These are phyloP conservation scores for Sphaerodactylus townsendi DNA, from an alignment of 2,113 vertebrate genomes.

Conservation along the genomic window DNA sequence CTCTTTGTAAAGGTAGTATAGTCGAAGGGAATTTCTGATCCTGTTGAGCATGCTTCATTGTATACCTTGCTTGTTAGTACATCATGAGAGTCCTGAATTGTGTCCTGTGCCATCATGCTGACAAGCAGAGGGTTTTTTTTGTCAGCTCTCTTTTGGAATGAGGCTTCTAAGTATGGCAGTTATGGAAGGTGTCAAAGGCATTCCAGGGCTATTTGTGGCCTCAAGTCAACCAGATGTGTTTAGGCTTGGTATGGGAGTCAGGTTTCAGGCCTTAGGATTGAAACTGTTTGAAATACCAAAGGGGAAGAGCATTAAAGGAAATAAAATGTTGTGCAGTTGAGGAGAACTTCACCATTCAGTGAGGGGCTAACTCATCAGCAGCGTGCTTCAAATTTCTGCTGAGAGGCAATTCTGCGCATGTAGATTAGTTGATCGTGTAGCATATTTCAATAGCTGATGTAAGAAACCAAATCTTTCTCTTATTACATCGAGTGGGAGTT, in stretches of 20 bases:
- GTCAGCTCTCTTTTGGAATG: conserved; percentile 91
- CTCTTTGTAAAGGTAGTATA: conserved; percentile 63
- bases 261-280: conserved; percentile 80
- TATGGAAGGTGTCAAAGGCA: conserved; percentile 89
- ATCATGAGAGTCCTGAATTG: conserved; percentile 82
- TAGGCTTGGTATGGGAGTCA: conserved; percentile 79
- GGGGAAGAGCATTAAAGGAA: conserved; percentile 65
- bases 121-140: conserved; percentile 78
- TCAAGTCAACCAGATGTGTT: conserved; percentile 88
- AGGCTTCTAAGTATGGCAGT: conserved; percentile 84
- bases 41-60: conserved; percentile 65
- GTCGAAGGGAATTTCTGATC: conserved; percentile 63
- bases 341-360: conserved; percentile 76
- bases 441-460: conserved; percentile 59
- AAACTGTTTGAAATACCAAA: conserved; percentile 80
- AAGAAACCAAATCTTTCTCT: background rate
- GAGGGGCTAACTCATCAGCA: conserved; percentile 69
- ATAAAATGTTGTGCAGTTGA: conserved; percentile 70
- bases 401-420: conserved; percentile 67
- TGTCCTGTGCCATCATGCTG: conserved; percentile 77
- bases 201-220: conserved; percentile 90
- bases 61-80: conserved; percentile 76
- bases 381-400: conserved; percentile 67
- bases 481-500: conserved; percentile 7
- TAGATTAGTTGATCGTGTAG: background rate